These are phyloP conservation scores for Muscicapa adusta DNA, from an alignment of 2,113 vertebrate genomes.

Conservation along the genomic window DNA sequence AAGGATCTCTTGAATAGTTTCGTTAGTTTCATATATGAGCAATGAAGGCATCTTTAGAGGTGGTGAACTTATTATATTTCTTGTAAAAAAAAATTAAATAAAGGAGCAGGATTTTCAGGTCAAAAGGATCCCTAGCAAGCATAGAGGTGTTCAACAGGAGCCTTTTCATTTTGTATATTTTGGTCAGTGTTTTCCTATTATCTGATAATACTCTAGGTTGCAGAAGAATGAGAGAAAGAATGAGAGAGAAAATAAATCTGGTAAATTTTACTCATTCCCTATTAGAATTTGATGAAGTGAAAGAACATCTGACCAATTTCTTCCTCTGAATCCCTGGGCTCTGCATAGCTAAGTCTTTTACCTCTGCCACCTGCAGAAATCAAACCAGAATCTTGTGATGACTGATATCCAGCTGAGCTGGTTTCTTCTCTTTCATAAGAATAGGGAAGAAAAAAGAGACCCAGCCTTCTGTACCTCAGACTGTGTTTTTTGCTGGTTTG, in stretches of 20 bases:
- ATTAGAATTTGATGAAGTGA: background rate
- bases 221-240: background rate
- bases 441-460: background rate
- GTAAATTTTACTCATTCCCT: background rate
- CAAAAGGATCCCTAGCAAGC: background rate
- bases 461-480: background rate
- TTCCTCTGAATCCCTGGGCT: background rate
- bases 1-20: background rate
- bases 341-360: background rate
- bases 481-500: background rate
- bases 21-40: background rate
- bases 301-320: conserved; percentile 9
- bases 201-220: background rate
- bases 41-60: background rate
- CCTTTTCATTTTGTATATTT: background rate
- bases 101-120: background rate
- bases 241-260: background rate
- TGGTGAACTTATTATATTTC: background rate
- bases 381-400: background rate
- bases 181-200: background rate
- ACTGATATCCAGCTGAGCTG: background rate
- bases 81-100: background rate
- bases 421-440: conserved; percentile 13
- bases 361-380: conserved; percentile 27
- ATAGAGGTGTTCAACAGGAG: background rate